Evolutionary conservation across 2,888 invertebrate species (phyloP), one percentile per base, ranked within the genome.

Genomic region (Amaurobius ferox): DNA sequence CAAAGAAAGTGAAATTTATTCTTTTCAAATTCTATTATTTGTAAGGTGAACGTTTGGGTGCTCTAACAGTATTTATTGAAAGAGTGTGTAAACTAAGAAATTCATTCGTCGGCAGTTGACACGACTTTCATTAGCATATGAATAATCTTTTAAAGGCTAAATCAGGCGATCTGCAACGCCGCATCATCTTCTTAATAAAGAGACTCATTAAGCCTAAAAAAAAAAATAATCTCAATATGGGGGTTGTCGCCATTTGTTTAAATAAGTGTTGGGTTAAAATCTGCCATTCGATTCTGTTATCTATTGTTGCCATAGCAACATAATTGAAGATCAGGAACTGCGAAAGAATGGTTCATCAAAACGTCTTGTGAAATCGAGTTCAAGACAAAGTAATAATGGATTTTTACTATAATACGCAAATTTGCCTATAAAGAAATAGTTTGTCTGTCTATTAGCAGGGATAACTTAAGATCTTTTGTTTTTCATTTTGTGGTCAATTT

Each of bases 281-380:
- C 80, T 73, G 62, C 67, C n/a, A 28, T 66, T 55, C 28, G 73
- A 80, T 73, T 80, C 80, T 80, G 73, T 79, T 66, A 64, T 40
- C 40, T 55, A 16, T 72, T 48, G 70, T 81, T 16, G 16, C 70
- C 70, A 81, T 81, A 44, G 81, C 28, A 44, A 81, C 81, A 66
- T 81, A 81, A 81, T 81, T 81, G 81, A 76, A 70, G 61, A 70
- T 67, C 72, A 76, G n/a, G n/a, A n/a, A n/a, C n/a, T n/a, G 72
- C 61, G 64, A 70, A 81, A 81, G 44, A 64, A 61, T 61, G 61
- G 23, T 40, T 32, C 68, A 40, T 30, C 30, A 19, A 32, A 62
- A 71, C 71, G 67, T 79, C 67, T 66, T 71, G 74, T 44, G 74
- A 81, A 81, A 66, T 80, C 80, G 26, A 80, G 67, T 40, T 68